A percentile compares a stretch with the other conserved stretches of the same genome.
phyloP scores from a whole-genome alignment of 2,797 vertebrate species.

The Gymnopithys bicolor region DNA sequence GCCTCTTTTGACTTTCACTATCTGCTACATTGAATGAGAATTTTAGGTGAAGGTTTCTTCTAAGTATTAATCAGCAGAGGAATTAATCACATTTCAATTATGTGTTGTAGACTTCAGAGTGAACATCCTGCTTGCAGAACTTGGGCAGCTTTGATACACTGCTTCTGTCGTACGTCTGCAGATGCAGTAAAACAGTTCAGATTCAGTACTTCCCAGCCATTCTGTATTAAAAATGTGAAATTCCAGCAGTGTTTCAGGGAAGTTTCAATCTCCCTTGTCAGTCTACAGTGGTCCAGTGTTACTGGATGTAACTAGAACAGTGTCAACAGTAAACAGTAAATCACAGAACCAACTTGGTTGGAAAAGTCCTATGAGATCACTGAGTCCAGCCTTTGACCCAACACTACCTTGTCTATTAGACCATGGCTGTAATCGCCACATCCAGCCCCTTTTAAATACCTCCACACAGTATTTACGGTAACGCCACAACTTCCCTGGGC shows the following conservation, averaged over 20 bases:
- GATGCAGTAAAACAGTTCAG: neutral
- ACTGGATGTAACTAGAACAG: neutral
- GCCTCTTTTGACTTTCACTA: constrained; percentile 28
- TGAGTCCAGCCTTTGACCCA: neutral
- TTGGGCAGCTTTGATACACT: neutral
- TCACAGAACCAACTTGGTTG: neutral
- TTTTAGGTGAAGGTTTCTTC: constrained; percentile 46
- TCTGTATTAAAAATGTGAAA: accelerated
- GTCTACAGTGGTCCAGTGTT: neutral
- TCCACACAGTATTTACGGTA: neutral
- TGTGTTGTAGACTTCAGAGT: neutral
- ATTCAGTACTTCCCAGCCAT: neutral
- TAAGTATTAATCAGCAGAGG: constrained; percentile 7
- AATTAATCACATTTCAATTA: constrained; percentile 68
- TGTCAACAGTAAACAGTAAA: neutral
- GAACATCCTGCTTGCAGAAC: neutral
- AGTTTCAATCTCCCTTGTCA: neutral
- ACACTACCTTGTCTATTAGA: neutral
- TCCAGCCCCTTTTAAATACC: neutral
- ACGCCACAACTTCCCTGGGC: neutral
- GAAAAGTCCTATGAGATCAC: neutral
- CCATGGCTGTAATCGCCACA: neutral
- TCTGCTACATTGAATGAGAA: constrained; percentile 2
- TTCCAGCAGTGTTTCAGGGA: accelerated
- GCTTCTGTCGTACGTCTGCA: neutral